These are phyloP conservation scores for Aphis gossypii DNA, from an alignment of 1,140 invertebrate genomes.

Conservation along the genomic window DNA sequence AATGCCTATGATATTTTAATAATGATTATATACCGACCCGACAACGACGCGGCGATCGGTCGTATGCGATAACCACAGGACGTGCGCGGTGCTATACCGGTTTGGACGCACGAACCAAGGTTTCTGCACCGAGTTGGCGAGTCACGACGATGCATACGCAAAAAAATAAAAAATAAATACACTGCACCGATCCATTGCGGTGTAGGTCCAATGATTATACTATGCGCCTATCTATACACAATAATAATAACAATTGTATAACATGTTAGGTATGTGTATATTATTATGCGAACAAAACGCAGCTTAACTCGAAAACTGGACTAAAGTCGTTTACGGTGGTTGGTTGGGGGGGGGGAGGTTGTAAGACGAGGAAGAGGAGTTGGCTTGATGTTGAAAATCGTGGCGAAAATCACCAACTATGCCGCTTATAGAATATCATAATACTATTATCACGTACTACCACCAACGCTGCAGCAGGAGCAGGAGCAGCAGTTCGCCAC, in stretches of 20 bases:
- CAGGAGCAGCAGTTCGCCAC: neutral
- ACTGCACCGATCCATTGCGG: neutral
- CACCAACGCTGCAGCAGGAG: neutral
- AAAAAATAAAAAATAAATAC: neutral
- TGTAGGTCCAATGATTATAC: neutral
- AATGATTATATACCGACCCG: neutral
- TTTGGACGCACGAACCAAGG: slow-evolving; percentile 43
- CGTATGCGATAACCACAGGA: neutral
- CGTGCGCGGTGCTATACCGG: slow-evolving; percentile 8
- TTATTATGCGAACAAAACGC: neutral
- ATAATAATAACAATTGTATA: neutral
- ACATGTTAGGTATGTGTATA: neutral
- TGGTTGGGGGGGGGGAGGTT: neutral
- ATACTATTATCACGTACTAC: neutral
- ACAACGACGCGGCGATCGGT: neutral
- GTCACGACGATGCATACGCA: neutral
- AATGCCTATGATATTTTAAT: neutral
- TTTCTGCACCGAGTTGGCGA: slow-evolving; percentile 24
- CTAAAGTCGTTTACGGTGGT: neutral
- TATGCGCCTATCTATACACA: neutral
- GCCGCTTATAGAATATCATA: neutral
- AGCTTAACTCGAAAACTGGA: slow-evolving; percentile 4
- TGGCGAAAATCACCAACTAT: neutral
- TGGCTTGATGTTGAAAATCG: neutral
- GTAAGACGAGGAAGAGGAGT: neutral